phyloP scores from a whole-genome alignment of 1,140 invertebrate species.

The Hylaeus volcanicus region DNA sequence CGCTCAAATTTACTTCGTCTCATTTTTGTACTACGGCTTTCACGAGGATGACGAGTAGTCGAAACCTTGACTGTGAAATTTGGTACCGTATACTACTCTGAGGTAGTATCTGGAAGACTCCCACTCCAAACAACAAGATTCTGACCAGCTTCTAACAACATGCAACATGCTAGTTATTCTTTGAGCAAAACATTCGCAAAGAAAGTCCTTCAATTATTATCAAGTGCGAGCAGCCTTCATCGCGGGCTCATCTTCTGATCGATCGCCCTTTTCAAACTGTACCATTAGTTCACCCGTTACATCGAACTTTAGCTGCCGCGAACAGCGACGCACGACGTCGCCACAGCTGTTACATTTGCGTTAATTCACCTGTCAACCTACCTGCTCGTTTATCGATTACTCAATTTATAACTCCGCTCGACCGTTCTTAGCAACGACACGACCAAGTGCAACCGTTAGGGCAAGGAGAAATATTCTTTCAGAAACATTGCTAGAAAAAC shows the following conservation, averaged over 20 bases:
- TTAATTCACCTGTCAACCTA: conserved; percentile 5
- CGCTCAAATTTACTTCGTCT: no score
- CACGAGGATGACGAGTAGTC: no score
- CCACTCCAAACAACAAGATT: no score
- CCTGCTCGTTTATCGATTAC: background rate
- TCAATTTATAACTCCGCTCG: no score
- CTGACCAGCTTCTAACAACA: background rate
- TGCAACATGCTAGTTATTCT: no score
- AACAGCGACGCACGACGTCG: background rate
- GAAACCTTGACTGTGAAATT: no score
- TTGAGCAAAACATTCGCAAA: conserved; percentile 6
- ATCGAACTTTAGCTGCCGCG: background rate
- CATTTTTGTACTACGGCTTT: no score
- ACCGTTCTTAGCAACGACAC: background rate
- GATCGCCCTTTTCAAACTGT: conserved; percentile 13
- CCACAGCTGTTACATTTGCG: conserved; percentile 20
- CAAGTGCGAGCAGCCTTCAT: background rate
- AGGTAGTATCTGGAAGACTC: no score
- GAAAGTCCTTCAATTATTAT: conserved; percentile 31
- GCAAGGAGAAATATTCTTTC: no score
- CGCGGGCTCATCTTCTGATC: background rate
- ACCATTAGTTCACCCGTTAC: conserved; percentile 34
- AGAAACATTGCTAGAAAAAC: no score
- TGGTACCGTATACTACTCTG: no score
- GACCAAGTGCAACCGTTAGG: background rate